Conservation (phyloP, 2,888 invertebrate species). For the Poecilus cupreus region DNA sequence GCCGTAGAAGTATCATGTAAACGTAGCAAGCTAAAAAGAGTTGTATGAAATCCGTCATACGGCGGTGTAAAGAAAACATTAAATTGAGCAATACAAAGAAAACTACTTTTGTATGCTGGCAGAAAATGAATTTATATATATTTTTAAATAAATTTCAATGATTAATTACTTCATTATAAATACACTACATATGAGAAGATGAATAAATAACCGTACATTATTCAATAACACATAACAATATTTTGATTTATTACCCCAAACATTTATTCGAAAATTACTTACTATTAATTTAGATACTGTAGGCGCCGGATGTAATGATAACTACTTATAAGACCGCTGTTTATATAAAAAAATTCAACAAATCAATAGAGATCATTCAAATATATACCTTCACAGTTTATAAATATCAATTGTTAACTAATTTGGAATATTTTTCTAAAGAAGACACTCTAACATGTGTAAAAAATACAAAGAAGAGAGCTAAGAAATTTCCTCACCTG, state of each 20-base stretch:
- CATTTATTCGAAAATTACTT: not conserved
- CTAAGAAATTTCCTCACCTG: too few relatives aligned
- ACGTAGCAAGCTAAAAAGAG: not conserved
- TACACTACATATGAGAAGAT: not conserved
- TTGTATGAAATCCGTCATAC: constrained; percentile 24
- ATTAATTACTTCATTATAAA: constrained; percentile 28
- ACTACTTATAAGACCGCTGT: too few relatives aligned
- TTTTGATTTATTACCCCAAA: constrained; percentile 6
- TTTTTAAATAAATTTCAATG: constrained; percentile 15
- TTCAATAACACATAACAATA: not conserved
- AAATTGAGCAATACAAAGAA: constrained; percentile 24
- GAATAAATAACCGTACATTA: not conserved
- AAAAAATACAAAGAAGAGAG: too few relatives aligned
- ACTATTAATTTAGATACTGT: too few relatives aligned
- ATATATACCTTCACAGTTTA: too few relatives aligned
- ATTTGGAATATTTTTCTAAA: too few relatives aligned
- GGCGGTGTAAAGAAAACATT: constrained; percentile 9
- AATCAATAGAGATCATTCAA: too few relatives aligned
- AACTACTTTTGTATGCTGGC: constrained; percentile 6
- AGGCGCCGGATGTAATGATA: too few relatives aligned
- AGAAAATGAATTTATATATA: constrained; percentile 27
- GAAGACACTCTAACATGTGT: too few relatives aligned
- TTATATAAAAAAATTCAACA: too few relatives aligned
- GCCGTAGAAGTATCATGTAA: not conserved
- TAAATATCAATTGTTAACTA: too few relatives aligned